phyloP scores from a whole-genome alignment of 1,140 invertebrate genomes.

The Archivesica marissinica region DNA sequence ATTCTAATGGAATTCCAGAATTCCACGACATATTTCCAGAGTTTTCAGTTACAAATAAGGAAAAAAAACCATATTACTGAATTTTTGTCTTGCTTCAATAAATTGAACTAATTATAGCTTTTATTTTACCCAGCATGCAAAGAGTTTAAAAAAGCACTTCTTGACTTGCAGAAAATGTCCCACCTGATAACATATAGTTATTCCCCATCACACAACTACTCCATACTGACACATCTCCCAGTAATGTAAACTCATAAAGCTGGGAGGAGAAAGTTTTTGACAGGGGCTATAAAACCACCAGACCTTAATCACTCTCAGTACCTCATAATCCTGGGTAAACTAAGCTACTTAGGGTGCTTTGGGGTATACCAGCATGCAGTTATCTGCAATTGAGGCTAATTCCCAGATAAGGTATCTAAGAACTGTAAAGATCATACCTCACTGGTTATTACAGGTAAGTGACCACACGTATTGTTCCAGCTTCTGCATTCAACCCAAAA shows the following conservation, averaged over 20 bases:
- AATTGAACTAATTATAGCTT: too few species aligned
- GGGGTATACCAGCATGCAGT: constrained; percentile 20
- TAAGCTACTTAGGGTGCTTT: constrained; percentile 30
- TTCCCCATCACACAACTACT: too few species aligned
- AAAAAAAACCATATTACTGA: too few species aligned
- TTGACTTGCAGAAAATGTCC: too few species aligned
- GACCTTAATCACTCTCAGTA: not conserved
- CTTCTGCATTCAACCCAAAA: too few species aligned
- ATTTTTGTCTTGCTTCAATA: too few species aligned
- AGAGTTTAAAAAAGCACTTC: too few species aligned
- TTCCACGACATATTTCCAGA: too few species aligned
- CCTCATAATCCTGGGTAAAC: constrained; percentile 17
- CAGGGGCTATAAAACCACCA: constrained; percentile 25
- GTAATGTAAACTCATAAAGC: not conserved
- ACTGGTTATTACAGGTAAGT: not conserved
- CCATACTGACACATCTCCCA: not conserved
- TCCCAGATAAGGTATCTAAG: constrained; percentile 33
- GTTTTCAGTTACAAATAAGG: too few species aligned
- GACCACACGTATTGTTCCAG: not conserved
- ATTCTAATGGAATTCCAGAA: too few species aligned
- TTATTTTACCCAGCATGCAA: too few species aligned
- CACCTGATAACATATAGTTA: too few species aligned
- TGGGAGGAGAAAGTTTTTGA: not conserved
- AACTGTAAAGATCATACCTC: not conserved
- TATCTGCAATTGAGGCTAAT: constrained; percentile 40